Evolutionary conservation across 2,113 vertebrate species (phyloP), one percentile per base, ranked within the genome.

Genomic region (Rattus norvegicus): DNA sequence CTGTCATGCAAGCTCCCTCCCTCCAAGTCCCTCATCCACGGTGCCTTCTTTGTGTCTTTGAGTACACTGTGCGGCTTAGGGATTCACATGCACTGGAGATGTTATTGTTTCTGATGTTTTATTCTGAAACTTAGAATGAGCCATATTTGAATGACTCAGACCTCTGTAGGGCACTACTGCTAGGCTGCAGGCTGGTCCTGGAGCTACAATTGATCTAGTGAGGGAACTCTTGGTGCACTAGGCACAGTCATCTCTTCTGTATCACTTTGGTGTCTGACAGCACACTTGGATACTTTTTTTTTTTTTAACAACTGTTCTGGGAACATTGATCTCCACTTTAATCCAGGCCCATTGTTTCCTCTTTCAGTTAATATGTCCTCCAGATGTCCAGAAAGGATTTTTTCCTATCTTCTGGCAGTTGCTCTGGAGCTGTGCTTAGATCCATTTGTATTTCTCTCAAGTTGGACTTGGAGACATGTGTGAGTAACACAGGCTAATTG

Each of bases 1-100:
- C 39, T 85, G 67, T 75, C 20, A 54, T 43, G 28, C 19, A 63
- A 4, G 20, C 13, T 14, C 14, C 13, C 8, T 16, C 26, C 17
- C 24, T 12, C 13, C 65, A 33, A 33, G 11, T 33, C 4, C 5
- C 12, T 7, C 7, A 8, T 26, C 8, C 0, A 9, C n/a, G 20
- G 12, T 61, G 12, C 2, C 36, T 7, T n/a, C 30, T 2, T 39
- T 17, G n/a, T 47, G 12, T n/a, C 30, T 2, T 39, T 17, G n/a
- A 12, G 12, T 3, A 47, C 4, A 81, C 14, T 52, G 22, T 5
- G 16, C 30, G 11, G 70, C 33, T 39, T 2, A 22, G 43, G 39
- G 36, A 39, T 43, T 17, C 56, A 6, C 43, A 0, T 69, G 0
- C 14, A 39, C 47, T 28, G 6, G 22, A 28, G 43, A 49, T 77